Evolutionary conservation across 2,113 vertebrate species (phyloP).

Genomic region (Toxostoma redivivum): DNA sequence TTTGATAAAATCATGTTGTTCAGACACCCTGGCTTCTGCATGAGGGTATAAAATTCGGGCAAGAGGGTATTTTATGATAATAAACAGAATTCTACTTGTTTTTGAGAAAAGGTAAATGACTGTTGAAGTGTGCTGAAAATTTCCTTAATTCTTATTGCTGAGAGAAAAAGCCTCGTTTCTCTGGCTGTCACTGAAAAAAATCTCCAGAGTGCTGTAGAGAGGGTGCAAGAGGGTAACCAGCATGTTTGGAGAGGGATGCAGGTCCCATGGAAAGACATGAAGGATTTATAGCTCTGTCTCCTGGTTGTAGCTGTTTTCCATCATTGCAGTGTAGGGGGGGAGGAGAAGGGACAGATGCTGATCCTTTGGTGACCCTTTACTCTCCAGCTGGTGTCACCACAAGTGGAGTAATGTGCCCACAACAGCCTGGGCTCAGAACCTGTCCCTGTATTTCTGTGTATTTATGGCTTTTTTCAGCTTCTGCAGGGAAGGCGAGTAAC

Average conservation of each 20-base stretch:
- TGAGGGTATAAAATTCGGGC: background rate
- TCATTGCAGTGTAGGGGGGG: background rate
- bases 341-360: background rate
- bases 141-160: background rate
- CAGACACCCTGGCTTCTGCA: background rate
- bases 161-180: background rate
- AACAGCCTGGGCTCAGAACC: background rate
- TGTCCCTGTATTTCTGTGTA: background rate
- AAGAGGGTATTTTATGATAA: background rate
- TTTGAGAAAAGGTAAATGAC: background rate
- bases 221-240: background rate
- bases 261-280: background rate
- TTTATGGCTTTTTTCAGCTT: constrained; percentile 6
- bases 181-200: background rate
- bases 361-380: background rate
- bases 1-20: background rate
- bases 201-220: background rate
- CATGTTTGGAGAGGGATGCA: background rate
- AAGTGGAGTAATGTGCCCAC: background rate
- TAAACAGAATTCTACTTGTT: background rate
- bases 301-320: background rate
- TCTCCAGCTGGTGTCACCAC: background rate
- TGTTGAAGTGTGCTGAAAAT: background rate
- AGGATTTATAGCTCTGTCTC: constrained; percentile 13
- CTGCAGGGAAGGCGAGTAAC: constrained; percentile 16